Percentiles rank a stretch among this genome's conserved stretches.
Evolutionary conservation across 2,888 invertebrate species (phyloP).

Genomic region (Papilio elwesi): DNA sequence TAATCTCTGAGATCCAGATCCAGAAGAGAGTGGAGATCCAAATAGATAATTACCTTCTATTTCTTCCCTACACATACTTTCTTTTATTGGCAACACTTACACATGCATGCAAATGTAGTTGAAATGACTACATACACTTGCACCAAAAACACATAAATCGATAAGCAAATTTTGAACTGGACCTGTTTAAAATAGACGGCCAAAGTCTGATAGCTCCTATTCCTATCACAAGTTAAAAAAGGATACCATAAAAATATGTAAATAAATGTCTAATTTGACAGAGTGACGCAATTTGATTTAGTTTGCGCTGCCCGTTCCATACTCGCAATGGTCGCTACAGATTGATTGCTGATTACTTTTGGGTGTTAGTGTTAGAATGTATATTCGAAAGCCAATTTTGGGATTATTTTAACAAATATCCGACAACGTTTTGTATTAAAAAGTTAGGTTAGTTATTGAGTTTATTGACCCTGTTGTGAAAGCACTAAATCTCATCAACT

Average conservation of each 20-base stretch:
- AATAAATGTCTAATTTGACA: not conserved
- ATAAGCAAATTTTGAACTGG: too few relatives aligned
- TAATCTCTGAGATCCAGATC: too few relatives aligned
- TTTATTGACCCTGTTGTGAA: too few relatives aligned
- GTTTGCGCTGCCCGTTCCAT: not conserved
- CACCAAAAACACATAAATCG: too few relatives aligned
- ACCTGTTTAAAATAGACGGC: too few relatives aligned
- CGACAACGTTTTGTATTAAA: not conserved
- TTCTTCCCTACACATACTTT: too few relatives aligned
- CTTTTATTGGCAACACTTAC: too few relatives aligned
- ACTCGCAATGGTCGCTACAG: not conserved
- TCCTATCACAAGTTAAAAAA: not conserved
- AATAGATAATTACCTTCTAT: too few relatives aligned
- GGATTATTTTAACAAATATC: not conserved
- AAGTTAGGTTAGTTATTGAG: not conserved
- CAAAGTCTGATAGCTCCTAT: not conserved
- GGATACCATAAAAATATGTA: not conserved
- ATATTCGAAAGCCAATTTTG: not conserved
- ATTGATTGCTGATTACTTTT: constrained; percentile 1
- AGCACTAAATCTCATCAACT: too few relatives aligned
- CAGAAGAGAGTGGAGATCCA: too few relatives aligned
- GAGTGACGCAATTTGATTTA: constrained; percentile 1
- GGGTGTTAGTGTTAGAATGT: not conserved
- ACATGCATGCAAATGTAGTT: too few relatives aligned
- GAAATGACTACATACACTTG: too few relatives aligned